Conservation (phyloP, 2,888 invertebrate species). For the Pandemis cinnamomeana region DNA sequence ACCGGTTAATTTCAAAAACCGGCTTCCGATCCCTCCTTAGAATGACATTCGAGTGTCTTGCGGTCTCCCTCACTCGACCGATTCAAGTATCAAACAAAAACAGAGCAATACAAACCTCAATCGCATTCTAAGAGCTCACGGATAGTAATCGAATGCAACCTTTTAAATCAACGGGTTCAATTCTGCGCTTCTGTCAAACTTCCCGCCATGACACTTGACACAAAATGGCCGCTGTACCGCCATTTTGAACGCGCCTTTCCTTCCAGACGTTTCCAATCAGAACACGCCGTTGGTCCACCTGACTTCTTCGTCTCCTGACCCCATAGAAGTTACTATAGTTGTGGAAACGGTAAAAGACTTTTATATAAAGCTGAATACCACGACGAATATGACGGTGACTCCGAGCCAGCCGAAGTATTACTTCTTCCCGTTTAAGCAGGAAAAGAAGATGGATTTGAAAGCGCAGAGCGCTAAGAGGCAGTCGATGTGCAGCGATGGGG, state of each 20-base stretch:
- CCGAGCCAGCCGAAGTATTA: conserved; percentile 81
- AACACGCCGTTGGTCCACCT: conserved; percentile 87
- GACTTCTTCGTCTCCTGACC: conserved; percentile 86
- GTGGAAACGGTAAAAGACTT: conserved; percentile 86
- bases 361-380: conserved; percentile 73
- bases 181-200: neutral
- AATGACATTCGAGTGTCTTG: no score
- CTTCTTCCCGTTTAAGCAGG: conserved; percentile 82
- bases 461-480: conserved; percentile 63
- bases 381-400: conserved; percentile 74
- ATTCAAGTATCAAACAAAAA: no score
- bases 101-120: no score
- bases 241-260: neutral
- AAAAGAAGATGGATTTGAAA: conserved; percentile 58
- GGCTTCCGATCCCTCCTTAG: no score
- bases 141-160: no score
- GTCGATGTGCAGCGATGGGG: conserved; percentile 83
- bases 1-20: no score
- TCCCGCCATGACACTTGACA: neutral
- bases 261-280: conserved; percentile 68
- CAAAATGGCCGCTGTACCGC: neutral
- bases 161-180: neutral
- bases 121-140: no score
- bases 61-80: no score
- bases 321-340: conserved; percentile 84